Percentiles rank a stretch among this genome's conserved stretches.
Conservation (phyloP, 1,140 invertebrate genomes). For the Euglossa dilemma region DNA sequence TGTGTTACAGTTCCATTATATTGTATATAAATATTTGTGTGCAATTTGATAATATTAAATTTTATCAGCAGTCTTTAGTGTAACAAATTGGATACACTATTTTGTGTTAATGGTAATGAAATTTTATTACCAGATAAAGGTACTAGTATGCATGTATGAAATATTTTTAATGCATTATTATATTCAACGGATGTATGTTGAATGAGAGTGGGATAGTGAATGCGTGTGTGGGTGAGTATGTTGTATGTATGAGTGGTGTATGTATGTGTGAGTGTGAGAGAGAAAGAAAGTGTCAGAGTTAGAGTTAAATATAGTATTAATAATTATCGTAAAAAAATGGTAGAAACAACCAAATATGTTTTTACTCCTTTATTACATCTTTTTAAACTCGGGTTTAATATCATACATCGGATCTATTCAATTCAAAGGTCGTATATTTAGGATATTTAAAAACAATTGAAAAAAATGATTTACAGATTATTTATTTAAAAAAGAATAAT, state of each 20-base stretch:
- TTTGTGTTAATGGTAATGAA: conserved; percentile 5
- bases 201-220: too few species aligned
- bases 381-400: neutral
- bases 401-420: neutral
- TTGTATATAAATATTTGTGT: conserved; percentile 49
- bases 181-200: too few species aligned
- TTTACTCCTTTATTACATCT: neutral
- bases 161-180: conserved; percentile 13
- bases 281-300: neutral
- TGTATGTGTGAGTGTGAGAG: neutral
- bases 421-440: conserved; percentile 1
- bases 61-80: neutral
- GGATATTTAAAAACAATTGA: conserved; percentile 6
- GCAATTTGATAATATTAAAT: conserved; percentile 29
- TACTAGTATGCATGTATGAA: conserved; percentile 13
- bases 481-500: conserved; percentile 10
- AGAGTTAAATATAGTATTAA: conserved; percentile 1
- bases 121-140: conserved; percentile 11
- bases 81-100: conserved; percentile 4
- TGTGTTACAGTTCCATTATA: conserved; percentile 20
- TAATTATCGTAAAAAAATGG: neutral
- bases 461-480: conserved; percentile 1
- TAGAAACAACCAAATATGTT: conserved; percentile 22
- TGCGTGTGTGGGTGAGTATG: too few species aligned
- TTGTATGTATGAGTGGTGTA: too few species aligned